Conservation (phyloP, 2,113 vertebrate genomes). For the Tringa solitaria region DNA sequence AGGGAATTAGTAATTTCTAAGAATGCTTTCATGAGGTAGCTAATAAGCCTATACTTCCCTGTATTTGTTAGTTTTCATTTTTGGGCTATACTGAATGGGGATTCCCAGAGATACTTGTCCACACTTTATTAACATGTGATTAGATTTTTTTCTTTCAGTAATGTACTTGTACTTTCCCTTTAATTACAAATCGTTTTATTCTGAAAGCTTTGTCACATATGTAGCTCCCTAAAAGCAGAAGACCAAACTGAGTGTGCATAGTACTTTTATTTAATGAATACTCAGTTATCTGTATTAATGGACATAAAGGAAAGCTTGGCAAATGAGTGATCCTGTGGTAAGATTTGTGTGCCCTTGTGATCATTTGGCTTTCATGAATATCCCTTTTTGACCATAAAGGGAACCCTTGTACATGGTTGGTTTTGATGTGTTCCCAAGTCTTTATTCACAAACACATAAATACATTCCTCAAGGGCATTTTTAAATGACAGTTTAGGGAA, state of each 20-base stretch:
- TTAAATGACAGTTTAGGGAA: not conserved
- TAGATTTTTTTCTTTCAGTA: not conserved
- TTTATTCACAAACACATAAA: slow-evolving; percentile 43
- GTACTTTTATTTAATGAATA: slow-evolving; percentile 10
- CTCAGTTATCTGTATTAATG: slow-evolving; percentile 22
- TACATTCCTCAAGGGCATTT: not conserved
- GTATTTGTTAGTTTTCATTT: not conserved
- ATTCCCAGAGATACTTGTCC: slow-evolving; percentile 24
- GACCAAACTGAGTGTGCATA: not conserved
- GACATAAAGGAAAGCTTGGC: slow-evolving; percentile 17
- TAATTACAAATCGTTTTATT: slow-evolving; percentile 35
- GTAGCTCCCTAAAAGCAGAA: not conserved
- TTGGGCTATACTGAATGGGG: not conserved
- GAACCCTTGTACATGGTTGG: not conserved
- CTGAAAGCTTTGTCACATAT: not conserved
- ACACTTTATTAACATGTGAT: not conserved
- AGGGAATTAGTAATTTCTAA: slow-evolving; percentile 25
- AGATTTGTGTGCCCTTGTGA: slow-evolving; percentile 38
- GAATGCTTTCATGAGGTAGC: not conserved
- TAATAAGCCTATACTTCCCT: not conserved
- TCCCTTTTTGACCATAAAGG: slow-evolving; percentile 43
- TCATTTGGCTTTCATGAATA: not conserved
- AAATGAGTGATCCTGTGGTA: not conserved
- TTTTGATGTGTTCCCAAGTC: not conserved
- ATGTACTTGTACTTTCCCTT: not conserved